Conservation (phyloP, 2,797 vertebrate genomes). For the Mormyrus hasselquistii region DNA sequence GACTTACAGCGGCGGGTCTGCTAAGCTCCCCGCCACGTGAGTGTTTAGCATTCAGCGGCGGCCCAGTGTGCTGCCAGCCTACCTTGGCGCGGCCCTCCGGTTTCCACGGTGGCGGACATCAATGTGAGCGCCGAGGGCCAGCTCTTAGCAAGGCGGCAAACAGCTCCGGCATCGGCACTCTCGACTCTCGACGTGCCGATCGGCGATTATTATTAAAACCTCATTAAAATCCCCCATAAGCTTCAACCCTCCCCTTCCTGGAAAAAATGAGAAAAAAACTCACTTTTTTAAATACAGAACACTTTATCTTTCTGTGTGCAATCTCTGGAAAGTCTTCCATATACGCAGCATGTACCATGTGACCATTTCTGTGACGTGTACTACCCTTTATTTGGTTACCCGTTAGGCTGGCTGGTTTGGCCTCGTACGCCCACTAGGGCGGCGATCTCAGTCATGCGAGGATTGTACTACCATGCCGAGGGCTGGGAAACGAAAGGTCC, state of each 20-base stretch:
- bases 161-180: conserved; percentile 25
- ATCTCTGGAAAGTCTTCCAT: neutral
- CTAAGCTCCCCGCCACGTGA: conserved; percentile 4
- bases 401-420: neutral
- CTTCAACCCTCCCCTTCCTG: neutral
- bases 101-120: conserved; percentile 28
- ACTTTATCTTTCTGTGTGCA: neutral
- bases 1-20: neutral
- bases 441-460: neutral
- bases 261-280: neutral
- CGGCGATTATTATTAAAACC: conserved; percentile 32
- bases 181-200: conserved; percentile 31
- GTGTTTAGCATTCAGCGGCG: conserved; percentile 34
- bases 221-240: conserved; percentile 31
- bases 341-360: neutral
- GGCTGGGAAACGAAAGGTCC: neutral
- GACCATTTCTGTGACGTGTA: neutral
- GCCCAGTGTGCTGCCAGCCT: neutral
- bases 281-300: neutral
- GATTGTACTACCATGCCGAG: neutral
- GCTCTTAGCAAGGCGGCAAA: conserved; percentile 30
- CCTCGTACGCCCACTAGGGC: neutral
- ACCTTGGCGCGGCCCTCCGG: conserved; percentile 12
- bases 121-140: conserved; percentile 36
- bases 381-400: neutral